These are phyloP conservation scores for Tillus elongatus DNA, from an alignment of 2,888 invertebrate species.

Conservation along the genomic window DNA sequence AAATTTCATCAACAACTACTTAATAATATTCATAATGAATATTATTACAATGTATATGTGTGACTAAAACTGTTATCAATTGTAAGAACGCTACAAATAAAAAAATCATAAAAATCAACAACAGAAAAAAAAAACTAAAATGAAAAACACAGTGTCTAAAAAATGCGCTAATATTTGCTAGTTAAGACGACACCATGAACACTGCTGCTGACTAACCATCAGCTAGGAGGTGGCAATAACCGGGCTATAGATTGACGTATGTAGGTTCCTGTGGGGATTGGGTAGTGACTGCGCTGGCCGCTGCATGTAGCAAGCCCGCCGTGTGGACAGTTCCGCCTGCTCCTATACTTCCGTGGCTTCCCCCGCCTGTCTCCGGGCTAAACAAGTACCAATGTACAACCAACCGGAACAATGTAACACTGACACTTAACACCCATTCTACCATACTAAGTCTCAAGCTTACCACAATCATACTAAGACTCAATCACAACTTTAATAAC, in stretches of 20 bases:
- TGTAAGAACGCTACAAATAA: no score
- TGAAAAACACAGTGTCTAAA: slow-evolving; percentile 22
- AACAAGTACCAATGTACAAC: slow-evolving; percentile 42
- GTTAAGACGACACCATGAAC: slow-evolving; percentile 33
- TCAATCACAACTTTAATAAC: no score
- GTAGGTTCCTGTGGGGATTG: slow-evolving; percentile 79
- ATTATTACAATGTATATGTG: no score
- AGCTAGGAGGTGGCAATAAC: no score
- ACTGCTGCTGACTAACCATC: slow-evolving; percentile 44
- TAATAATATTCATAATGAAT: no score
- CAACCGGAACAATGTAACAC: no score
- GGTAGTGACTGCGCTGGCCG: slow-evolving; percentile 51
- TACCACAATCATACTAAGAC: no score
- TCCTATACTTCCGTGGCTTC: slow-evolving; percentile 35
- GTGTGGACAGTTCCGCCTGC: slow-evolving; percentile 38
- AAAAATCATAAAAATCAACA: slow-evolving; percentile 9
- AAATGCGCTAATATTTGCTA: no score
- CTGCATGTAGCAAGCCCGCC: slow-evolving; percentile 41
- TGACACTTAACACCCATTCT: no score
- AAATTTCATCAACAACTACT: no score
- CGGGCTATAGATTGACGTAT: slow-evolving; percentile 86
- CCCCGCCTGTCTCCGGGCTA: slow-evolving; percentile 44
- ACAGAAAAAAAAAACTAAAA: slow-evolving; percentile 19
- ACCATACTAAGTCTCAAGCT: no score
- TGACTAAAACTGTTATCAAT: no score